Evolutionary conservation across 1,140 invertebrate species (phyloP).

Genomic region (Lineus longissimus): DNA sequence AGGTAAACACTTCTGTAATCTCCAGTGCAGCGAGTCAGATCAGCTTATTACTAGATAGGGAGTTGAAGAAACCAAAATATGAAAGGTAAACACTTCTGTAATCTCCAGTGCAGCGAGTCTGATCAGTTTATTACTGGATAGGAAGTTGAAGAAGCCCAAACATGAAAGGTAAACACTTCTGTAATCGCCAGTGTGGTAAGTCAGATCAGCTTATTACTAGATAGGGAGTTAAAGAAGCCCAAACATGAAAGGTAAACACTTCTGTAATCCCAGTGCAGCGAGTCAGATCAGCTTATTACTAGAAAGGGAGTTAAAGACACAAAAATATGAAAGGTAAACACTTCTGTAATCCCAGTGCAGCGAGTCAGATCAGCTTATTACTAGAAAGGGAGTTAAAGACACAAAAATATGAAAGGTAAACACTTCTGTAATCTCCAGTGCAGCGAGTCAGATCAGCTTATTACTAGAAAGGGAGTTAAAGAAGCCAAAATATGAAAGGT

Average conservation of each 20-base stretch:
- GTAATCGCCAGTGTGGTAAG: background rate
- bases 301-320: constrained; percentile 16
- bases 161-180: constrained; percentile 7
- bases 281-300: constrained; percentile 16
- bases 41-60: constrained; percentile 13
- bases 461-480: constrained; percentile 16
- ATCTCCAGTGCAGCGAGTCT: background rate
- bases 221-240: constrained; percentile 17
- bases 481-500: constrained; percentile 12
- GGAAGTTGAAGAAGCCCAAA: constrained; percentile 14
- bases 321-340: constrained; percentile 1
- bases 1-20: too few relatives aligned
- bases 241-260: background rate
- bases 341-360: too few relatives aligned
- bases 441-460: constrained; percentile 11
- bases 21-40: constrained; percentile 8
- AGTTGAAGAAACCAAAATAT: constrained; percentile 14
- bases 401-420: too few relatives aligned
- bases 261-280: background rate
- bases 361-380: too few relatives aligned
- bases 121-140: constrained; percentile 15
- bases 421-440: too few relatives aligned
- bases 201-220: constrained; percentile 15
- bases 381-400: too few relatives aligned
- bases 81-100: too few relatives aligned